phyloP scores from a whole-genome alignment of 2,888 invertebrate genomes.

The Drosophila ezoana region DNA sequence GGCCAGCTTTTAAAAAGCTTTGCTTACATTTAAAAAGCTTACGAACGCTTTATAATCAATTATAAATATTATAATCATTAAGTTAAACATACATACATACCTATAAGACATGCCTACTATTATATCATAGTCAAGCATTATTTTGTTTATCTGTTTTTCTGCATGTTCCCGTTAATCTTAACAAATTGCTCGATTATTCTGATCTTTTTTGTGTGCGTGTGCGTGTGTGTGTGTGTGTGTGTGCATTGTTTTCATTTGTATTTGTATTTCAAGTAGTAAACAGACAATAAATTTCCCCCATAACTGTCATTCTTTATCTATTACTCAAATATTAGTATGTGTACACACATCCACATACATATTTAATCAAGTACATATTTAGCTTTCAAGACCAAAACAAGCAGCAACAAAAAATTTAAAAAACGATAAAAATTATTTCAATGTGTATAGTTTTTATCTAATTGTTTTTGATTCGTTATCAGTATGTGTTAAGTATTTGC shows the following conservation, averaged over 20 bases:
- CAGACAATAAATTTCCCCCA: slow-evolving; percentile 76
- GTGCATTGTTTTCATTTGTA: slow-evolving; percentile 13
- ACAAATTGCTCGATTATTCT: slow-evolving; percentile 14
- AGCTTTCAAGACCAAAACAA: slow-evolving; percentile 35
- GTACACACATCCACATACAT: slow-evolving; percentile 21
- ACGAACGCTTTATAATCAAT: slow-evolving; percentile 59
- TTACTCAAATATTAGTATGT: slow-evolving; percentile 14
- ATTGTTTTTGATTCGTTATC: slow-evolving; percentile 41
- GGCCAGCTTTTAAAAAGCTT: slow-evolving; percentile 53
- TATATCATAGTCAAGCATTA: slow-evolving; percentile 5
- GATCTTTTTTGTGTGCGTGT: background rate
- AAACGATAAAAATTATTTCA: slow-evolving; percentile 16
- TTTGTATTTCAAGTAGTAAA: slow-evolving; percentile 46
- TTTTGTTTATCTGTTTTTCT: slow-evolving; percentile 3
- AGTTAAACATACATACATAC: slow-evolving; percentile 15
- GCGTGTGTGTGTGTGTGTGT: background rate
- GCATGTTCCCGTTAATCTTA: slow-evolving; percentile 34
- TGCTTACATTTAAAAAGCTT: slow-evolving; percentile 71
- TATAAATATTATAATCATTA: slow-evolving; percentile 27
- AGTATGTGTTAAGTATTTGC: slow-evolving; percentile 77
- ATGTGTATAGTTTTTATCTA: slow-evolving; percentile 38
- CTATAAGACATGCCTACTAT: slow-evolving; percentile 18
- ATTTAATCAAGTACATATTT: slow-evolving; percentile 13
- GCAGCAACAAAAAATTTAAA: background rate
- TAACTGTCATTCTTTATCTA: slow-evolving; percentile 58